Evolutionary conservation across 2,113 vertebrate species (phyloP).

Genomic region (Gavia stellata): DNA sequence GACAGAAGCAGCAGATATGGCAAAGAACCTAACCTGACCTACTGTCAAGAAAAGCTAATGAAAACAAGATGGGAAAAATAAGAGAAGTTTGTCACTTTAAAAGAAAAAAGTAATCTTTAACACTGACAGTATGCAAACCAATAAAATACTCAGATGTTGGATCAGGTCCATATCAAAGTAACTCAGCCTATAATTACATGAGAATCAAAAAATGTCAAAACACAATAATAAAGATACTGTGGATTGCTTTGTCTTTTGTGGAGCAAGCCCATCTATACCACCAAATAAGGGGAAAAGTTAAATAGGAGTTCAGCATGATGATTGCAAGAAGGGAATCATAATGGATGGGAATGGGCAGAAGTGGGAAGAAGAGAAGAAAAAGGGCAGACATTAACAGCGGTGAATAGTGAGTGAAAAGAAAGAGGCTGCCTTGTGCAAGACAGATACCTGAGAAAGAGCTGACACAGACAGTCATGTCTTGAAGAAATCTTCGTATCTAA

Average conservation of each 20-base stretch:
- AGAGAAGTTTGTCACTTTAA: background rate
- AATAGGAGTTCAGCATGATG: background rate
- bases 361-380: background rate
- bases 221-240: background rate
- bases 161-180: slow-evolving; percentile 9
- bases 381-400: background rate
- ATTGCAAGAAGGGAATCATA: background rate
- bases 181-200: background rate
- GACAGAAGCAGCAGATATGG: background rate
- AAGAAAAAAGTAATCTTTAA: background rate
- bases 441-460: background rate
- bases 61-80: background rate
- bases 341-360: background rate
- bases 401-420: background rate
- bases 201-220: slow-evolving; percentile 29
- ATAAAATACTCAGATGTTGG: background rate
- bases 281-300: slow-evolving; percentile 18
- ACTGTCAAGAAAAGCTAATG: background rate
- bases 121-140: background rate
- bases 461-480: background rate
- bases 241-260: background rate
- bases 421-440: background rate
- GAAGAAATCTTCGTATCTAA: background rate
- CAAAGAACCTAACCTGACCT: background rate
- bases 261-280: background rate